phyloP scores from a whole-genome alignment of 2,797 vertebrate species.

The Danio kyathit region DNA sequence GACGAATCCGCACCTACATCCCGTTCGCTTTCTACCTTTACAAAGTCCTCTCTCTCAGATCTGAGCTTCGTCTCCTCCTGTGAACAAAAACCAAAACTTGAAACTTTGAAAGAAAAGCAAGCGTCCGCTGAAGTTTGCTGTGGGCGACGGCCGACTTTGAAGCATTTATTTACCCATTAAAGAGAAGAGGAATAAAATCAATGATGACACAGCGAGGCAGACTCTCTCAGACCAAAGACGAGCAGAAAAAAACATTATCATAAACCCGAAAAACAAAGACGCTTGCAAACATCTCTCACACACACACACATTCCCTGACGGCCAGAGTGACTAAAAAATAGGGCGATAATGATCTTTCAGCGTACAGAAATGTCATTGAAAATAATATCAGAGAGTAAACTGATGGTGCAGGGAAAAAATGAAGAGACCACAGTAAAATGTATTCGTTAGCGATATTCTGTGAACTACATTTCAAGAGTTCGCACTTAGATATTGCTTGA shows the following conservation, averaged over 20 bases:
- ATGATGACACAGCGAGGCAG: constrained; percentile 76
- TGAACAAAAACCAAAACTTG: constrained; percentile 81
- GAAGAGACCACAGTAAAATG: no score
- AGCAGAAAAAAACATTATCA: constrained; percentile 26
- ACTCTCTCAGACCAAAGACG: constrained; percentile 26
- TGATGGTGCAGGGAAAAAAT: no score
- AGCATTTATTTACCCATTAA: constrained; percentile 77
- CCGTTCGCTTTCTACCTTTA: constrained; percentile 77
- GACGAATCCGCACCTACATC: constrained; percentile 77
- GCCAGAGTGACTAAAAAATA: background rate
- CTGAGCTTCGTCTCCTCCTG: constrained; percentile 78
- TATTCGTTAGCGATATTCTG: no score
- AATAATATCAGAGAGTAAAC: no score
- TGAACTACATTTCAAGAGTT: no score
- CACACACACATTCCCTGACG: no score
- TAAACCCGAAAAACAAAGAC: constrained; percentile 44
- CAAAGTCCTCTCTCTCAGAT: constrained; percentile 87
- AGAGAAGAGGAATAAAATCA: constrained; percentile 78
- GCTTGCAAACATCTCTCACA: constrained; percentile 6
- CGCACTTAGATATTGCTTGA: no score
- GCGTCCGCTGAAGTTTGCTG: constrained; percentile 81
- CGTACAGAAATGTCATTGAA: no score
- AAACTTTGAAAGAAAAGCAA: constrained; percentile 85
- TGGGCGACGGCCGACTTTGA: constrained; percentile 86
- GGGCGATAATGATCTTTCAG: background rate